These are phyloP conservation scores for Chrysina gloriosa DNA, from an alignment of 2,888 invertebrate genomes.

Conservation along the genomic window DNA sequence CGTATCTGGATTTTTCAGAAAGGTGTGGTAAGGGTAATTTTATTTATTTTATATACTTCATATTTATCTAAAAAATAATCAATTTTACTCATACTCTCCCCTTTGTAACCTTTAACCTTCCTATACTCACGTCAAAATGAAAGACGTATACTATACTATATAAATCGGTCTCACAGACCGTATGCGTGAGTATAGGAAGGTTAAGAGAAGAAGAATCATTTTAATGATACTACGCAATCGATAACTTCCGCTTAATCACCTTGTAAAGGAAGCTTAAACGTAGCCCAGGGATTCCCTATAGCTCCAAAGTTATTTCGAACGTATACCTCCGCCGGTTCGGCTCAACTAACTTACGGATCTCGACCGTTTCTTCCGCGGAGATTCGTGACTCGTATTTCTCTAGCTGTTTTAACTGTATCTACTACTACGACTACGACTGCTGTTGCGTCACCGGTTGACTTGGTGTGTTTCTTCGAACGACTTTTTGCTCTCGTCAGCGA, in stretches of 20 bases:
- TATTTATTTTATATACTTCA: too few relatives aligned
- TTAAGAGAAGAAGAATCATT: too few relatives aligned
- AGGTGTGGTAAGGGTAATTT: too few relatives aligned
- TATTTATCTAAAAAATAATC: too few relatives aligned
- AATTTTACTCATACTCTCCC: too few relatives aligned
- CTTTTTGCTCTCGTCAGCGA: constrained; percentile 4
- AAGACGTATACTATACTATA: too few relatives aligned
- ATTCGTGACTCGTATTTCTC: constrained; percentile 29
- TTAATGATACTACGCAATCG: neutral
- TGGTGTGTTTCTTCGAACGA: constrained; percentile 30
- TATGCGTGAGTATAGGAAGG: too few relatives aligned
- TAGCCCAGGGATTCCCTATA: neutral
- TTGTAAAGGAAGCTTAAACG: neutral
- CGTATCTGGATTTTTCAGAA: too few relatives aligned
- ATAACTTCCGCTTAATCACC: constrained; percentile 3
- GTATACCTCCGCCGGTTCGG: constrained; percentile 3
- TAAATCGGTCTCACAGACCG: too few relatives aligned
- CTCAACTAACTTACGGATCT: constrained; percentile 5
- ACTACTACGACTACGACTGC: neutral
- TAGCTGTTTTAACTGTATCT: constrained; percentile 37
- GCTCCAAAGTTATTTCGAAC: too few relatives aligned
- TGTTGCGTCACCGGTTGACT: constrained; percentile 29
- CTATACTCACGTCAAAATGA: too few relatives aligned
- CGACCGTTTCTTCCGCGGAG: constrained; percentile 1
- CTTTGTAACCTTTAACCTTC: too few relatives aligned